phyloP scores from a whole-genome alignment of 2,888 invertebrate genomes.

The Drosophila nr. perissopoda region DNA sequence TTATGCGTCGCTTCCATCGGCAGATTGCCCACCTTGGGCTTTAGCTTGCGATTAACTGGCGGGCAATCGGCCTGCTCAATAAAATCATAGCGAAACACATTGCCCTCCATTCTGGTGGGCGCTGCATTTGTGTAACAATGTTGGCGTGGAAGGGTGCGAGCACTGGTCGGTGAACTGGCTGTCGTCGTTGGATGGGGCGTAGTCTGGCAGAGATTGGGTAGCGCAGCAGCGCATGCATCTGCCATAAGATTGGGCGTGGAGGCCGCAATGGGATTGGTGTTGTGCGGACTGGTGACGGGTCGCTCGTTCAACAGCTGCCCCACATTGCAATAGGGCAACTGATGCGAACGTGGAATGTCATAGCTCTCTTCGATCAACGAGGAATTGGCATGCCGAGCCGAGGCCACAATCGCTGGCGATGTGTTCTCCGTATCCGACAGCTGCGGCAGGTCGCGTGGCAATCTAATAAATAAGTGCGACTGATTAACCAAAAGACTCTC shows the following conservation, averaged over 20 bases:
- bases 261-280: constrained; percentile 81
- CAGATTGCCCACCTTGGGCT: constrained; percentile 86
- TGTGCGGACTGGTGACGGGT: constrained; percentile 76
- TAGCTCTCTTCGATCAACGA: constrained; percentile 87
- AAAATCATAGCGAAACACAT: constrained; percentile 86
- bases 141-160: constrained; percentile 79
- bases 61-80: constrained; percentile 86
- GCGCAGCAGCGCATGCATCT: constrained; percentile 46
- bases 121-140: constrained; percentile 87
- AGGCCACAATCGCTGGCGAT: constrained; percentile 84
- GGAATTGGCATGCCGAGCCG: constrained; percentile 79
- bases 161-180: constrained; percentile 60
- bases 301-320: constrained; percentile 80
- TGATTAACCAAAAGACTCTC: neutral
- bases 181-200: constrained; percentile 21
- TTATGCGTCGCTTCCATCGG: constrained; percentile 34
- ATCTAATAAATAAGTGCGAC: constrained; percentile 55
- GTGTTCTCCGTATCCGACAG: constrained; percentile 85
- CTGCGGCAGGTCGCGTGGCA: constrained; percentile 82
- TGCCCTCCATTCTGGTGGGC: constrained; percentile 85
- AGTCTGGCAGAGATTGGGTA: constrained; percentile 12
- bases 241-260: constrained; percentile 84
- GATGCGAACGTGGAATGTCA: constrained; percentile 90
- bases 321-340: constrained; percentile 85
- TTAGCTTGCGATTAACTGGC: constrained; percentile 92